These are phyloP conservation scores for Himalopsyche japonica DNA, from an alignment of 2,888 invertebrate species.

Conservation along the genomic window DNA sequence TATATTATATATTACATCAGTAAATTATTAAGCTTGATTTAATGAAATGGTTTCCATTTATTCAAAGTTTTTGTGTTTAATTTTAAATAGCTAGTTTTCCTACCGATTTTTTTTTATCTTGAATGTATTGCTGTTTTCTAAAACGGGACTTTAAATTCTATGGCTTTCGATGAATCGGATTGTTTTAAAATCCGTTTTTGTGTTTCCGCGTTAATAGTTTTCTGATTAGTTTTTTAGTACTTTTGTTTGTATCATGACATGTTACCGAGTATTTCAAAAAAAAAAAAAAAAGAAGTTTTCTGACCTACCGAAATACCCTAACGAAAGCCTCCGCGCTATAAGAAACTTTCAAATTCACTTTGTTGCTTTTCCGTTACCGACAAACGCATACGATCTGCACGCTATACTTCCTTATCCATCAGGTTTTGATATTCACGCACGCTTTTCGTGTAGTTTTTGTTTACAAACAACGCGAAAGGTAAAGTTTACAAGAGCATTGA, in stretches of 20 bases:
- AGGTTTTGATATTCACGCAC: conserved; percentile 5
- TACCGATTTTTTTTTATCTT: no score
- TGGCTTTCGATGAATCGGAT: neutral
- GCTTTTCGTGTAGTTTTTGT: conserved; percentile 5
- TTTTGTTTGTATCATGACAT: neutral
- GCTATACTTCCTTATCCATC: neutral
- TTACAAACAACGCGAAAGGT: conserved; percentile 16
- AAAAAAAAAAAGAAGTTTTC: neutral
- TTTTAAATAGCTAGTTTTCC: no score
- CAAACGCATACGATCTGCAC: neutral
- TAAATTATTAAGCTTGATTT: no score
- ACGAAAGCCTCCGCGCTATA: neutral
- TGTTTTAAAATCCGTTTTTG: neutral
- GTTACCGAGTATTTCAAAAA: neutral
- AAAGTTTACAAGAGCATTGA: neutral
- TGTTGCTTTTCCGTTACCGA: neutral
- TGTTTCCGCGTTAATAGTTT: neutral
- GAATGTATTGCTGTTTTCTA: no score
- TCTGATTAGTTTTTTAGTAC: neutral
- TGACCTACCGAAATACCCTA: neutral
- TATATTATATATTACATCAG: no score
- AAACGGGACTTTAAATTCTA: neutral
- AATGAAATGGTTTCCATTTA: no score
- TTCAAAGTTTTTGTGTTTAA: no score
- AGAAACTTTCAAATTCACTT: neutral